phyloP scores from a whole-genome alignment of 1,140 invertebrate genomes.

The Philotrypesis tridentata region DNA sequence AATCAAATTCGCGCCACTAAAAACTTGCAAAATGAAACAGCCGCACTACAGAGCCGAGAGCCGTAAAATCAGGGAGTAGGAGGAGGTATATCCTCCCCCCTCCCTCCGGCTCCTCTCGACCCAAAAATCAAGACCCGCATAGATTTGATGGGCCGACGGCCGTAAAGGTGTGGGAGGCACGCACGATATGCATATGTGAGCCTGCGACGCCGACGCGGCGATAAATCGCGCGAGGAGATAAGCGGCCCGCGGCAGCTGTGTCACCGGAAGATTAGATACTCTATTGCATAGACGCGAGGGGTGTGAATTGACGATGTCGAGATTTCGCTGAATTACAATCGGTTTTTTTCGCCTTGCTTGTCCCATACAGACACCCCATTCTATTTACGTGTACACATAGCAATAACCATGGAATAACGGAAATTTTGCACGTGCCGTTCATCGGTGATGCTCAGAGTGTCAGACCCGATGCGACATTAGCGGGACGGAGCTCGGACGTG shows the following conservation, averaged over 20 bases:
- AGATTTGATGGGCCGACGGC: background rate
- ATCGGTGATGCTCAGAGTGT: constrained; percentile 61
- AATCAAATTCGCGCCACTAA: no score
- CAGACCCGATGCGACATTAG: constrained; percentile 61
- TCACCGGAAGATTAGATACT: background rate
- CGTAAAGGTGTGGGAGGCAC: background rate
- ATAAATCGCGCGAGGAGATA: background rate
- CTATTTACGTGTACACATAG: no score
- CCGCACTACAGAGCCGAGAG: no score
- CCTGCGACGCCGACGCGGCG: no score
- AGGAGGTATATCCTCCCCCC: no score
- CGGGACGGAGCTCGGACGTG: constrained; percentile 67
- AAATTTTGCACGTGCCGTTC: no score
- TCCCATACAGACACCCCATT: no score
- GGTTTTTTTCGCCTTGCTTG: no score
- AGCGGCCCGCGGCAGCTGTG: background rate
- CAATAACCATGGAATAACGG: background rate
- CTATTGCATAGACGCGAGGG: no score
- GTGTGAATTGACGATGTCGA: background rate
- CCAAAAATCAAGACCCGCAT: background rate
- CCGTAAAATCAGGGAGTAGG: no score
- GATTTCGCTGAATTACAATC: background rate
- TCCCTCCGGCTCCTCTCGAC: background rate
- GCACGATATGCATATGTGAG: background rate
- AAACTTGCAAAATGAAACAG: no score